Conservation (phyloP, 2,113 vertebrate species). For the Lycocorax pyrrhopterus region DNA sequence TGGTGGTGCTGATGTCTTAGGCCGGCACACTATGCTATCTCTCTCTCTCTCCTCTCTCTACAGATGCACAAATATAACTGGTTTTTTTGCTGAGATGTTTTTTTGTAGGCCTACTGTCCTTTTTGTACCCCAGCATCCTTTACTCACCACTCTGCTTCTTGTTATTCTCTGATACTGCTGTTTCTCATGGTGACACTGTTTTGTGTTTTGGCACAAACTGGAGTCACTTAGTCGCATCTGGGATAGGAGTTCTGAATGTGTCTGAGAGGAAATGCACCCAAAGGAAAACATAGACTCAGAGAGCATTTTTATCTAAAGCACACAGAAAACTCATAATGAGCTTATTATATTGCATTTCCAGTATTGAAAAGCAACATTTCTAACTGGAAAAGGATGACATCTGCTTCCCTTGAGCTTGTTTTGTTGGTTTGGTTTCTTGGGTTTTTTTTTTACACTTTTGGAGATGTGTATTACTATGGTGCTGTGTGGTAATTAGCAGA, state of each 20-base stretch:
- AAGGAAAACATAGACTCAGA: neutral
- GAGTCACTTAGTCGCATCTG: neutral
- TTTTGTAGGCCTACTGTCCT: neutral
- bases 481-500: neutral
- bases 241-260: neutral
- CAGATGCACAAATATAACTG: neutral
- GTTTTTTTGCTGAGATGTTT: neutral
- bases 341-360: neutral
- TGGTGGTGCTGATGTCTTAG: neutral
- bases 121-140: neutral
- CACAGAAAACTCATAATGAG: neutral
- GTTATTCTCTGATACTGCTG: neutral
- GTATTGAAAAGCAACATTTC: neutral
- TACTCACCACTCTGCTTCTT: neutral
- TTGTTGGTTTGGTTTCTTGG: neutral
- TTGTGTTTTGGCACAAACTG: neutral
- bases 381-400: neutral
- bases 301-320: neutral
- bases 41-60: neutral
- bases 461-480: neutral
- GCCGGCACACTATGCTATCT: neutral
- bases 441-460: neutral
- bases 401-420: neutral
- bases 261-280: neutral
- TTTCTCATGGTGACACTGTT: neutral